phyloP scores from a whole-genome alignment of 2,888 invertebrate species.

The Lissocephala sabroskyi region DNA sequence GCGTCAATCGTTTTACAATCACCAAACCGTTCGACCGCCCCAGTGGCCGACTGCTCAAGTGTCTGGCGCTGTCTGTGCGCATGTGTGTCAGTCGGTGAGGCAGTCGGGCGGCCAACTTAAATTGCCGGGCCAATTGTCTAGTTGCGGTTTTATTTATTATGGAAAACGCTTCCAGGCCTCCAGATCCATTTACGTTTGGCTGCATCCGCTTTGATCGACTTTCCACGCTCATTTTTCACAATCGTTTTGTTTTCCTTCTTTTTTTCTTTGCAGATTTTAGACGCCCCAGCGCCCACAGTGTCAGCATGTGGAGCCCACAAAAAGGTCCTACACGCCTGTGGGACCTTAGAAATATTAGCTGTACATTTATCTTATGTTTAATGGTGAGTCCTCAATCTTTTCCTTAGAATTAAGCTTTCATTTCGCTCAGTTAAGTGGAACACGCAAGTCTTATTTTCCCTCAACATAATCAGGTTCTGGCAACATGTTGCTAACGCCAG shows the following conservation, averaged over 20 bases:
- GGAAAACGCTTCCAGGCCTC: constrained; percentile 3
- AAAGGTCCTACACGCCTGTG: constrained; percentile 73
- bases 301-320: constrained; percentile 73
- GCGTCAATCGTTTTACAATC: constrained; percentile 1
- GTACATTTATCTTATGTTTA: constrained; percentile 72
- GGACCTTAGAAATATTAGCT: constrained; percentile 72
- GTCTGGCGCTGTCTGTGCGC: constrained; percentile 1
- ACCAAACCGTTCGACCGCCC: background rate
- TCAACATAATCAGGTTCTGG: too few relatives aligned
- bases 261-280: constrained; percentile 62
- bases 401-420: too few relatives aligned
- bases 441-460: too few relatives aligned
- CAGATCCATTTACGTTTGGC: background rate
- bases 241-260: background rate
- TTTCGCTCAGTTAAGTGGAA: too few relatives aligned
- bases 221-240: background rate
- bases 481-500: too few relatives aligned
- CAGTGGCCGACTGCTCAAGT: background rate
- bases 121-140: constrained; percentile 17
- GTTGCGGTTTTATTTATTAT: constrained; percentile 7
- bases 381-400: constrained; percentile 63
- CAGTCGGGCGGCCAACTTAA: too few relatives aligned
- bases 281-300: constrained; percentile 63
- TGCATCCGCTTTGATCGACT: background rate
- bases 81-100: constrained; percentile 7